These are phyloP conservation scores for Cepaea nemoralis DNA, from an alignment of 1,140 invertebrate species.

Conservation along the genomic window DNA sequence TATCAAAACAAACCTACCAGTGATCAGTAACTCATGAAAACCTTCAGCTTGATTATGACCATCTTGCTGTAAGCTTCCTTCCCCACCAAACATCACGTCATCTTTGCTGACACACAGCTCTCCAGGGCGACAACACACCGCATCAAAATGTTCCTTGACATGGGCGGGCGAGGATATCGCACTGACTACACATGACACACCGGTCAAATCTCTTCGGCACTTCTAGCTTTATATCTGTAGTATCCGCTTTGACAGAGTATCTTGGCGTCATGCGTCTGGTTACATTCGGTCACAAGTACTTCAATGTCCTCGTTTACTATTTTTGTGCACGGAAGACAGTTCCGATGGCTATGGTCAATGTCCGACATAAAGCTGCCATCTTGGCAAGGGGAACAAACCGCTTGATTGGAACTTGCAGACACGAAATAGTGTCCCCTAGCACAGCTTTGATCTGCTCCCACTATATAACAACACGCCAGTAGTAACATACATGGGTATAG, in stretches of 20 bases:
- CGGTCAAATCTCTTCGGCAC: background rate
- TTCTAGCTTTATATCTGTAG: conserved; percentile 3
- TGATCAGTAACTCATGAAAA: too few relatives aligned
- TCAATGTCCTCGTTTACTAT: background rate
- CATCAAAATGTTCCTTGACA: too few relatives aligned
- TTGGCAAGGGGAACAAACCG: background rate
- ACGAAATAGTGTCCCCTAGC: too few relatives aligned
- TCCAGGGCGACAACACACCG: too few relatives aligned
- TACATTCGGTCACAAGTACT: background rate
- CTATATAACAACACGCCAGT: too few relatives aligned
- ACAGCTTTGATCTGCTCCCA: too few relatives aligned
- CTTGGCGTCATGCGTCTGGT: background rate
- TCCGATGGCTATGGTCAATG: background rate
- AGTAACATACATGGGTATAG: too few relatives aligned
- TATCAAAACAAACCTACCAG: too few relatives aligned
- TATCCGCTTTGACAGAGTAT: background rate
- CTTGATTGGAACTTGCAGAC: background rate
- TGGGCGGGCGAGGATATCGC: background rate
- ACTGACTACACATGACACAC: background rate
- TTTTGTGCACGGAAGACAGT: background rate
- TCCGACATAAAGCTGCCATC: background rate
- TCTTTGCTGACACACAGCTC: too few relatives aligned
- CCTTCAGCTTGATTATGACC: too few relatives aligned
- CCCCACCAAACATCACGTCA: too few relatives aligned
- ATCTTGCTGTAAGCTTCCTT: too few relatives aligned